Evolutionary conservation across 35 echinoderm and acorn worm species (phyloP), one percentile per base, ranked within the genome.

Genomic region (Heliocidaris erythrogramma): DNA sequence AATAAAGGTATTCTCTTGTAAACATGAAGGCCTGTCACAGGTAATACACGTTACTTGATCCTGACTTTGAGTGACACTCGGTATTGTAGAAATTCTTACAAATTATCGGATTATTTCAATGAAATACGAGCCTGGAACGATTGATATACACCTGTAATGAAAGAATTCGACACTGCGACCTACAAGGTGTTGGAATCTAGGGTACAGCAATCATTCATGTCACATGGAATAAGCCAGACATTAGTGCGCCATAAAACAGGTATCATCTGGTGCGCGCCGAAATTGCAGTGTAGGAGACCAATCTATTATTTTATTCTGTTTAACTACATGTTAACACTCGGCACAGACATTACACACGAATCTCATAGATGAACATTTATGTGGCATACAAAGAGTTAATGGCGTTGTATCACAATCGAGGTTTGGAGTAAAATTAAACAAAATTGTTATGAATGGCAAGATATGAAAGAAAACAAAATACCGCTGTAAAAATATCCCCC

Each of bases 141-240:
- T 32, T 89, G 87, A 48, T 89, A 30, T 92, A 92, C 91, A 92
- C 91, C 91, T 92, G 91, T 52, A 92, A 92, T 59, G 49, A 92
- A 92, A 48, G 91, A 48, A 92, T 92, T 92, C 50, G 91, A 59
- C 50, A 48, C 91, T 7, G 31, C 59, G 50, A 92, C 91, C 47
- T 12, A 13, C 12, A 59, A 92, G 48, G 91, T 92, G 91, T 48
- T 27, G 91, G 48, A 92, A 92, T 52, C 91, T 48, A 13, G 47
- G 27, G 14, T 48, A 48, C 91, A 16, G 91, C 49, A 59, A 29
- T 92, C 91, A 48, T 59, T 9, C 47, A 32, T 30, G 91, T 92
- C 91, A 92, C 49, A 92, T n/a, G 29, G 91, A 49, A 92, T 92
- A 50, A 48, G 87, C 65, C 87, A 89, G 87, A 89, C 87, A 89